Evolutionary conservation across 1,140 invertebrate species (phyloP).

Genomic region (Sminthurides bifidus): DNA sequence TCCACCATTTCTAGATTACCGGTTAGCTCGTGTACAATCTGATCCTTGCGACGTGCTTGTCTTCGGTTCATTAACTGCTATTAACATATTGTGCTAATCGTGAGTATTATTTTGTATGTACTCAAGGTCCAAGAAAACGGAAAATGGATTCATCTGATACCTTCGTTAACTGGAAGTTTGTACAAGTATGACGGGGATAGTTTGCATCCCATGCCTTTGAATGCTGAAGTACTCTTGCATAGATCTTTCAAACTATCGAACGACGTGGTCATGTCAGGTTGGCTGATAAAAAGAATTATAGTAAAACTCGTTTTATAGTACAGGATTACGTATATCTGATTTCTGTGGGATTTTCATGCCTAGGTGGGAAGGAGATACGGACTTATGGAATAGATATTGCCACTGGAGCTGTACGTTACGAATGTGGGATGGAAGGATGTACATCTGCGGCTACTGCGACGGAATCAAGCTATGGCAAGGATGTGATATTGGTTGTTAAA

Average conservation of each 20-base stretch:
- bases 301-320: slow-evolving; percentile 6
- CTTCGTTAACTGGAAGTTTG: slow-evolving; percentile 74
- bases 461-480: slow-evolving; percentile 35
- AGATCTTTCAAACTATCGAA: slow-evolving; percentile 69
- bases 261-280: slow-evolving; percentile 73
- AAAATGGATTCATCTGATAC: slow-evolving; percentile 73
- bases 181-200: slow-evolving; percentile 82
- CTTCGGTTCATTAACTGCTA: neutral
- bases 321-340: neutral
- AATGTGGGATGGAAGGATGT: slow-evolving; percentile 63
- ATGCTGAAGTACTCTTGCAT: slow-evolving; percentile 67
- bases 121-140: slow-evolving; percentile 69
- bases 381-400: slow-evolving; percentile 56
- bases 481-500: slow-evolving; percentile 63
- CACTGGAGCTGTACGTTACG: slow-evolving; percentile 63
- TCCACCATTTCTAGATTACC: slow-evolving; percentile 29
- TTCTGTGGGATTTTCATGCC: slow-evolving; percentile 21
- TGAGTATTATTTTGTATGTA: neutral
- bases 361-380: slow-evolving; percentile 45
- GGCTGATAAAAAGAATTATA: slow-evolving; percentile 24
- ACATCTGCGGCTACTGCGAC: slow-evolving; percentile 38
- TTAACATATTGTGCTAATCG: neutral
- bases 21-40: slow-evolving; percentile 8
- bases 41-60: neutral
- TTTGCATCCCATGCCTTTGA: slow-evolving; percentile 73